Evolutionary conservation across 2,888 invertebrate genomes (phyloP).

Genomic region (Drosophila infuscata): DNA sequence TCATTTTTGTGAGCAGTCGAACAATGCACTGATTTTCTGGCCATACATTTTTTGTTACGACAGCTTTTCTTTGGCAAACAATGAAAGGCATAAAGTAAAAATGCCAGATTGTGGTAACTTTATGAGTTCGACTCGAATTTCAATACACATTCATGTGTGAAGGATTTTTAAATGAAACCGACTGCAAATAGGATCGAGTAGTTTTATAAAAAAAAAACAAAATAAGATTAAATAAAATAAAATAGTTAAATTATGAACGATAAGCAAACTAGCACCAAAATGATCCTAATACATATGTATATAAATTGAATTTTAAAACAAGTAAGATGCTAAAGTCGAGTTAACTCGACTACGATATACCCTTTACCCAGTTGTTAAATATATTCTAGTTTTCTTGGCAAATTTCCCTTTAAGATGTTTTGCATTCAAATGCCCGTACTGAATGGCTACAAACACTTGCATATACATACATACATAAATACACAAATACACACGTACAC

Average conservation of each 20-base stretch:
- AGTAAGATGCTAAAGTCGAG: too few relatives aligned
- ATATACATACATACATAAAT: too few relatives aligned
- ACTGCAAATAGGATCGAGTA: neutral
- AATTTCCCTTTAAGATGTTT: too few relatives aligned
- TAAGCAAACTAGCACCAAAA: neutral
- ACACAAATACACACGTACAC: too few relatives aligned
- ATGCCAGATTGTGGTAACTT: conserved; percentile 3
- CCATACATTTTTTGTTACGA: conserved; percentile 24
- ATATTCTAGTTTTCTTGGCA: too few relatives aligned
- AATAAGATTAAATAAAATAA: neutral
- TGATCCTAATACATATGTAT: neutral
- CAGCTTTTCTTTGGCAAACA: conserved; percentile 22
- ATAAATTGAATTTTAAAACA: neutral
- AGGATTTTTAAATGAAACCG: neutral
- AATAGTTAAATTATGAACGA: neutral
- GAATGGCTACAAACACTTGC: too few relatives aligned
- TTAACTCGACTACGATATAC: too few relatives aligned
- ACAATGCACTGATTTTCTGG: conserved; percentile 37
- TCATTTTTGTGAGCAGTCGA: conserved; percentile 22
- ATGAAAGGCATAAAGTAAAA: conserved; percentile 5
- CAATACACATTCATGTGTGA: conserved; percentile 15
- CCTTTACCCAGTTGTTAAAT: too few relatives aligned
- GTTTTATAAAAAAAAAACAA: neutral
- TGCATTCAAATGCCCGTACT: too few relatives aligned
- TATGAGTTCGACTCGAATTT: conserved; percentile 9